These are phyloP conservation scores for Takifugu ocellatus DNA, from an alignment of 2,797 vertebrate genomes.

Conservation along the genomic window DNA sequence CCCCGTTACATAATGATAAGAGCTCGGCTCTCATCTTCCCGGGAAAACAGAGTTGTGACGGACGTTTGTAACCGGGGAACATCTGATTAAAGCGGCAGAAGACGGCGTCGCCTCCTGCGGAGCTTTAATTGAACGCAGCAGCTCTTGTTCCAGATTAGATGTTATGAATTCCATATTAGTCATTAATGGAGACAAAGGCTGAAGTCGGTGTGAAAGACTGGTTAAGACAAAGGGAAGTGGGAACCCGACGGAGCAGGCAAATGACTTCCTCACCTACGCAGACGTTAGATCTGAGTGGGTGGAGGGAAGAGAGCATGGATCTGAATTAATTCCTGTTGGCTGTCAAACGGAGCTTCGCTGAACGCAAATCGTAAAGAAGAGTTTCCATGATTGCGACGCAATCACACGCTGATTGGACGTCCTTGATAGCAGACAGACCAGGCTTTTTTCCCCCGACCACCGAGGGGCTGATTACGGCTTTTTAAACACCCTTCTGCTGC, in stretches of 20 bases:
- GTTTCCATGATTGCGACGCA: conserved; percentile 49
- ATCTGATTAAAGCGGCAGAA: conserved; percentile 25
- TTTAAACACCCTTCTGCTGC: conserved; percentile 1
- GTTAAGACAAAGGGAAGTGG: conserved; percentile 12
- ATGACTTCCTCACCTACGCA: conserved; percentile 47
- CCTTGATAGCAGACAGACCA: conserved; percentile 9
- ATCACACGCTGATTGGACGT: conserved; percentile 49
- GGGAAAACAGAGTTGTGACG: not conserved
- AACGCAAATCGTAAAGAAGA: not conserved
- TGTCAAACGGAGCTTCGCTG: too few species aligned
- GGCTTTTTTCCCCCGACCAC: too few species aligned
- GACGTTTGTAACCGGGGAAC: not conserved
- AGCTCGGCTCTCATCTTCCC: not conserved
- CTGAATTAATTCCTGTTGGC: too few species aligned
- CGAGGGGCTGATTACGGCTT: too few species aligned
- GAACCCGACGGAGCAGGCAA: conserved; percentile 29
- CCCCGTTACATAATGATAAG: not conserved
- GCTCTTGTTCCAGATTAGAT: conserved; percentile 22
- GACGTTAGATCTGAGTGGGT: conserved; percentile 21
- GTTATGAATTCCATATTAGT: conserved; percentile 15
- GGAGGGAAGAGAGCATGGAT: conserved; percentile 1
- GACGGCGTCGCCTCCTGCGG: conserved; percentile 12
- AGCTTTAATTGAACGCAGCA: conserved; percentile 32
- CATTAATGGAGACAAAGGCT: conserved; percentile 15
- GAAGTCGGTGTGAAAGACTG: conserved; percentile 21